Base-by-base conservation (phyloP, 2,888 invertebrate genomes). In the Oligia strigilis region DNA sequence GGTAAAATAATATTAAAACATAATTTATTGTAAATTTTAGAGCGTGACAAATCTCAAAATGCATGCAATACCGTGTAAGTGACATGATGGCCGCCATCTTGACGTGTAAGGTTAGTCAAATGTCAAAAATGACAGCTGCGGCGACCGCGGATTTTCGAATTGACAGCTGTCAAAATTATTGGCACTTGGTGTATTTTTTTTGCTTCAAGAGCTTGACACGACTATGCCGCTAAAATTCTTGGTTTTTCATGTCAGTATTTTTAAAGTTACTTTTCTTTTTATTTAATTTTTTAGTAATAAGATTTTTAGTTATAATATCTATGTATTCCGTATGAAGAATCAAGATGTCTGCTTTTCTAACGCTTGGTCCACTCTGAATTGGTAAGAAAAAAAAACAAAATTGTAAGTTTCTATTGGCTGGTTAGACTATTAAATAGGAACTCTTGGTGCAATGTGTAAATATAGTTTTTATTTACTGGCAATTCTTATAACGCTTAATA, bases 21-120 rank as follows among this genome's bases (percentile, higher is more conserved):
- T 83, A 40, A 78, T 87, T 88, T 87, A 75, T 87, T 95, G 92
- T 93, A 94, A 94, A 94, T 97, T 97, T 92, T 97, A 97, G 97
- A 96, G 95, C 96, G 96, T 97, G 97, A 97, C 95, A 95, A 94
- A 93, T 92, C 93, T 92, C 95, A 94, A 94, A 94, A 94, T 95
- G 96, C 96, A 96, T 96, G 96, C 93, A 94, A 94, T 93, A 92
- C 93, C 94, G 94, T 94, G 93, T 94, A 94, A 94, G 93, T 94
- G 95, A 93, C 92, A 93, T 86, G 92, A 88, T 92, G 92, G 93
- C 93, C 92, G 95, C 94, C 96, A 95, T 95, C 96, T 95, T 95
- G 93, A 93, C 90, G 86, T 92, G 92, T 93, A 93, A 97, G 97
- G 96, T 96, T 94, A 96, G 96, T 96, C 92, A 88, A 91, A 91